Conservation (phyloP, 2,888 invertebrate species). For the Nomada flava region DNA sequence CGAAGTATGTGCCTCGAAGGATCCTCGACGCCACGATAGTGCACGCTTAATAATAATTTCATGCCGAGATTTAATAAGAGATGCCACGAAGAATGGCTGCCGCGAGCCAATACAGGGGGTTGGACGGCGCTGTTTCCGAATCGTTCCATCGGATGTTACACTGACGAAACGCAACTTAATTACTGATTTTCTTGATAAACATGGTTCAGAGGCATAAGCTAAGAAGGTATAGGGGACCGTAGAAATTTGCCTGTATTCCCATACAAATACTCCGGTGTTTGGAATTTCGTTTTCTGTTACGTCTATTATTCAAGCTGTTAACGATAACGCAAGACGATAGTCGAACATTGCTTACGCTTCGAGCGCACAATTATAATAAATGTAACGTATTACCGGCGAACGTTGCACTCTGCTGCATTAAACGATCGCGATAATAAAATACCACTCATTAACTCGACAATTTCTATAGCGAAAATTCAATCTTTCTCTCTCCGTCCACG, state of each 20-base stretch:
- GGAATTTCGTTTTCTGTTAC: too few species aligned
- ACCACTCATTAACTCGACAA: conserved; percentile 2
- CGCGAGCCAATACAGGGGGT: conserved; percentile 51
- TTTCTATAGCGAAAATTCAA: not conserved
- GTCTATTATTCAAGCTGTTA: too few species aligned
- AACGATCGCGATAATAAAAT: conserved; percentile 22
- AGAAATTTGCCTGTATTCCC: not conserved
- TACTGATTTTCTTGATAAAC: conserved; percentile 75
- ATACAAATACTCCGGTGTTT: not conserved
- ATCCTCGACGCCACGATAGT: conserved; percentile 56
- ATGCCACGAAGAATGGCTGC: conserved; percentile 61
- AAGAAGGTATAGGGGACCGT: too few species aligned
- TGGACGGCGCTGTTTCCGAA: conserved; percentile 43
- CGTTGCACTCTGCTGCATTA: not conserved
- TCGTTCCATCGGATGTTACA: conserved; percentile 51
- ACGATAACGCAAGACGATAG: too few species aligned
- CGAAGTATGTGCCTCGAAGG: conserved; percentile 36
- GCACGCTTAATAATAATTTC: conserved; percentile 68
- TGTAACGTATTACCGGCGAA: not conserved
- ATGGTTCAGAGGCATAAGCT: too few species aligned
- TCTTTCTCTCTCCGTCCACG: not conserved
- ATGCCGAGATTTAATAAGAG: conserved; percentile 77
- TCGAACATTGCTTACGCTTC: not conserved
- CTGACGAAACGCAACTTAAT: conserved; percentile 71
- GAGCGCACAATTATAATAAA: not conserved